A percentile compares a stretch with the other conserved stretches of the same genome.
Evolutionary conservation across 30 jellyfish, hydroid and myxozoan genomes (phyloP).

Genomic region (Cassiopea xamachana): DNA sequence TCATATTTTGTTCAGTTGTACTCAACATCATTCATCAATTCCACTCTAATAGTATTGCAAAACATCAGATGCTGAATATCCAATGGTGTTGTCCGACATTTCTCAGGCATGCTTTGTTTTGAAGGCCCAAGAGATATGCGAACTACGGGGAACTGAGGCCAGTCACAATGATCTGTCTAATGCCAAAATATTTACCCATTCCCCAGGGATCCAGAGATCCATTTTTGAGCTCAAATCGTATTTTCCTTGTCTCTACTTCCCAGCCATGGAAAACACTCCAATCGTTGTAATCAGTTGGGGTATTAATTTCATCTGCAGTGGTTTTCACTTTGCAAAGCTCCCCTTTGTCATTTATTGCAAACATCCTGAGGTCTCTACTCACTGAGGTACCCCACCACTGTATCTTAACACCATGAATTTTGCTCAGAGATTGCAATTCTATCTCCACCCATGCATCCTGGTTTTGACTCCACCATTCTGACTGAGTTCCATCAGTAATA

Average conservation of each 20-base stretch:
- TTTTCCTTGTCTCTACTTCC: constrained; percentile 1
- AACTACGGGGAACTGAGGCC: background rate
- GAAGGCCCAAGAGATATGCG: too few species aligned
- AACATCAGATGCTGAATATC: too few species aligned
- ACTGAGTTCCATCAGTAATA: constrained; percentile 46
- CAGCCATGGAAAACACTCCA: constrained; percentile 32
- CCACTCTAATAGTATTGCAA: too few species aligned
- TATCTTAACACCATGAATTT: constrained; percentile 6
- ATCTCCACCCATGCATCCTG: constrained; percentile 29
- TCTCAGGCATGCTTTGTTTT: too few species aligned
- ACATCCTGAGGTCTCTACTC: constrained; percentile 2
- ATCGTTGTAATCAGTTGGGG: constrained; percentile 28
- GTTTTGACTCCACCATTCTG: constrained; percentile 54
- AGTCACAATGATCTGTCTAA: constrained; percentile 14
- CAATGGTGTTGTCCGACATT: too few species aligned
- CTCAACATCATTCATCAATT: too few species aligned
- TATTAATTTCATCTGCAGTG: constrained; percentile 20
- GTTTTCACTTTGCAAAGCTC: background rate
- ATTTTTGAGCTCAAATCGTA: constrained; percentile 4
- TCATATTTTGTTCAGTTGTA: too few species aligned
- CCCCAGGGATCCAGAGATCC: constrained; percentile 39
- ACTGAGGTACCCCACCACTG: constrained; percentile 62
- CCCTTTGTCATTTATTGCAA: background rate
- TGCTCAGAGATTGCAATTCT: background rate
- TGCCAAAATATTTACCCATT: constrained; percentile 33